These are phyloP conservation scores for Steinernema carpocapsae DNA, from an alignment of 2,888 invertebrate species.

Conservation along the genomic window DNA sequence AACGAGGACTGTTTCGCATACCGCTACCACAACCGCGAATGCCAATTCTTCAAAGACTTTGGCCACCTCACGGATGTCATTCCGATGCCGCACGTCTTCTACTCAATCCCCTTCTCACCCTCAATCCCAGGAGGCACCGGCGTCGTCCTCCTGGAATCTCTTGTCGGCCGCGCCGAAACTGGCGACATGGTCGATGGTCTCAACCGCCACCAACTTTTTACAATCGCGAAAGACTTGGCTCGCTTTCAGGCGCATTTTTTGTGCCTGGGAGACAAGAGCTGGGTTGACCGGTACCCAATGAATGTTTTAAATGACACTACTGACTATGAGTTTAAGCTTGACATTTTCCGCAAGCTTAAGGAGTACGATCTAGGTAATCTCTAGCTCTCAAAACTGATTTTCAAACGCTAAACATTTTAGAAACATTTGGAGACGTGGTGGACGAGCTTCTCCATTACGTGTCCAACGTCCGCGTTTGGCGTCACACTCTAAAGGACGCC, in stretches of 20 bases:
- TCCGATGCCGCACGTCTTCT: conserved; percentile 20
- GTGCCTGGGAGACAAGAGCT: conserved; percentile 19
- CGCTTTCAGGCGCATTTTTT: conserved; percentile 20
- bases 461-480: conserved; percentile 4
- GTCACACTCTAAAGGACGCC: conserved; percentile 25
- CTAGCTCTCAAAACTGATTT: background rate
- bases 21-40: conserved; percentile 27
- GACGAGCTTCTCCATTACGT: conserved; percentile 3
- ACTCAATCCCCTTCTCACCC: background rate
- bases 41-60: conserved; percentile 25
- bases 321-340: conserved; percentile 27
- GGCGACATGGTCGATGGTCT: conserved; percentile 27
- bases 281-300: conserved; percentile 30
- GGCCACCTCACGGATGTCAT: background rate
- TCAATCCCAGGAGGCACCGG: conserved; percentile 4
- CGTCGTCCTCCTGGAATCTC: background rate
- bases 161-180: conserved; percentile 21
- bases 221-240: conserved; percentile 27
- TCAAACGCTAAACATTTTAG: background rate
- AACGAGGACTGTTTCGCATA: conserved; percentile 16
- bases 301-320: conserved; percentile 27
- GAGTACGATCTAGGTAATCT: conserved; percentile 15
- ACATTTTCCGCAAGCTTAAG: conserved; percentile 24
- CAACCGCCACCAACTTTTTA: background rate
- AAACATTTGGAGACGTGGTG: conserved; percentile 17